Conservation (phyloP, 2,888 invertebrate species). For the Drosophila mayaguana region DNA sequence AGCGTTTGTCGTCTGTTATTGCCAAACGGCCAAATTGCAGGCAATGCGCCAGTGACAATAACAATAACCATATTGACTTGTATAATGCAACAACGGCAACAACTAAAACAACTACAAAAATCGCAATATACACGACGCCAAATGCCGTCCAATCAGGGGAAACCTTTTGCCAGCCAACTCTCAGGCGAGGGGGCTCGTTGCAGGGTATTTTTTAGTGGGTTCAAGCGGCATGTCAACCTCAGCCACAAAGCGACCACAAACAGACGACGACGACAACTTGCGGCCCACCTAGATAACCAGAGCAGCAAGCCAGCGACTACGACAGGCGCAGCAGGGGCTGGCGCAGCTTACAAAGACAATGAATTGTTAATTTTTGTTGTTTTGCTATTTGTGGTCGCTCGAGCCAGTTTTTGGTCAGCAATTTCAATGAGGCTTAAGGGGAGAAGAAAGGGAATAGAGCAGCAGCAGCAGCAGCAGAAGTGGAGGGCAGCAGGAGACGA, state of each 20-base stretch:
- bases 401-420: slow-evolving; percentile 24
- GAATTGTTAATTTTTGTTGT: slow-evolving; percentile 68
- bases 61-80: slow-evolving; percentile 78
- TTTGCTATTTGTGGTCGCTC: slow-evolving; percentile 26
- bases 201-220: slow-evolving; percentile 31
- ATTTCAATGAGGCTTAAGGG: not conserved
- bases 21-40: slow-evolving; percentile 67
- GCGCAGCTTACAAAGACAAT: slow-evolving; percentile 52
- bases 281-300: slow-evolving; percentile 61
- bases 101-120: slow-evolving; percentile 23
- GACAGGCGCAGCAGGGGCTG: not conserved
- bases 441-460: not conserved
- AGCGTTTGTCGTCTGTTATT: slow-evolving; percentile 33
- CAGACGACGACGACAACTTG: slow-evolving; percentile 46
- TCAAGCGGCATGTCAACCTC: slow-evolving; percentile 56
- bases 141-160: slow-evolving; percentile 39
- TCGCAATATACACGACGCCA: slow-evolving; percentile 31
- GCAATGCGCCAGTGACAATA: slow-evolving; percentile 70
- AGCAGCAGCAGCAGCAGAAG: not conserved
- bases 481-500: not conserved
- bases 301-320: slow-evolving; percentile 26
- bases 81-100: slow-evolving; percentile 45
- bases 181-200: not conserved
- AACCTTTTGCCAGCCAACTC: slow-evolving; percentile 31
- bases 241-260: slow-evolving; percentile 58